Percentiles rank a stretch among this genome's conserved stretches.
These are phyloP conservation scores for Cheilosia urbana DNA, from an alignment of 2,888 invertebrate species.

Conservation along the genomic window DNA sequence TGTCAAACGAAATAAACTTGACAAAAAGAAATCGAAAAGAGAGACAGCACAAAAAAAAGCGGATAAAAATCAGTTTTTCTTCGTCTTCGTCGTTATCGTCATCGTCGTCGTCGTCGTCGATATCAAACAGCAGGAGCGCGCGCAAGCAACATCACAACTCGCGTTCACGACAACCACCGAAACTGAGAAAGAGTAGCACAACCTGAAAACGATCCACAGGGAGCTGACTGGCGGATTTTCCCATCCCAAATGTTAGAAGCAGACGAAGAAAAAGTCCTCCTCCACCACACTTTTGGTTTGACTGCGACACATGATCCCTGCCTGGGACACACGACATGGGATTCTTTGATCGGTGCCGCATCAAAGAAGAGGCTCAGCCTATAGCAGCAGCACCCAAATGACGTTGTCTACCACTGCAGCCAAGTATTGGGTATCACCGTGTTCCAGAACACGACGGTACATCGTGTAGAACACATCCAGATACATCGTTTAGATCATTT, in stretches of 20 bases:
- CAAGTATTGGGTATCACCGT: conserved; percentile 62
- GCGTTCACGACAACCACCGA: conserved; percentile 63
- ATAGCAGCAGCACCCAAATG: conserved; percentile 48
- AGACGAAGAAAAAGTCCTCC: conserved; percentile 34
- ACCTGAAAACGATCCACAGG: conserved; percentile 70
- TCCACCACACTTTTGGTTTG: conserved; percentile 52
- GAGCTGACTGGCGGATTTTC: conserved; percentile 66
- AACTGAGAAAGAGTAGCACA: conserved; percentile 67
- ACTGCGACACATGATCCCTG: conserved; percentile 71
- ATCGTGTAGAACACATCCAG: conserved; percentile 67
- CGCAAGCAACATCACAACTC: conserved; percentile 66
- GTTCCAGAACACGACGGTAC: conserved; percentile 55
- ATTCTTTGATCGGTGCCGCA: conserved; percentile 72
- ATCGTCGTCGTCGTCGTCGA: conserved; percentile 20
- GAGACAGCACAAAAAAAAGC: conserved; percentile 8
- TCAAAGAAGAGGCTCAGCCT: conserved; percentile 54
- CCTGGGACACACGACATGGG: conserved; percentile 72
- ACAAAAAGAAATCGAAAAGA: conserved; percentile 58
- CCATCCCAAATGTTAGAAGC: conserved; percentile 51
- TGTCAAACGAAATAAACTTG: conserved; percentile 74
- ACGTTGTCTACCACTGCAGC: conserved; percentile 55
- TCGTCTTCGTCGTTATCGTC: conserved; percentile 11
- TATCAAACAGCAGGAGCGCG: conserved; percentile 71
- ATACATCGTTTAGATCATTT: conserved; percentile 68
- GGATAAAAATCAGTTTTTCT: conserved; percentile 52